phyloP scores from a whole-genome alignment of 1,140 invertebrate genomes.

The Zophobas atratus region DNA sequence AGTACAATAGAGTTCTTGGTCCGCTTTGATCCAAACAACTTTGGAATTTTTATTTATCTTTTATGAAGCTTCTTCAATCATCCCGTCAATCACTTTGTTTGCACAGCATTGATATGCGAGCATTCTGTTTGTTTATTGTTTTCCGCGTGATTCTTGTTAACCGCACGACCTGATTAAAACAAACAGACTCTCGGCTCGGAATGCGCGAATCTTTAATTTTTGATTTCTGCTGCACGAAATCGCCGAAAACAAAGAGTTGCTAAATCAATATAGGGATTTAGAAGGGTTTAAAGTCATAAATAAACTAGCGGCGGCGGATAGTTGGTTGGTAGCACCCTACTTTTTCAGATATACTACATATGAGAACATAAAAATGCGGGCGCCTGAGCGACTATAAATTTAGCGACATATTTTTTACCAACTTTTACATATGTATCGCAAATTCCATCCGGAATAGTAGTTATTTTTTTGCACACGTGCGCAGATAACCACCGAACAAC shows the following conservation, averaged over 20 bases:
- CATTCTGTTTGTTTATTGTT: conserved; percentile 7
- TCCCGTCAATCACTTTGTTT: conserved; percentile 11
- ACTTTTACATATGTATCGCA: conserved; percentile 56
- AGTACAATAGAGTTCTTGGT: conserved; percentile 9
- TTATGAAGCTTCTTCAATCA: conserved; percentile 14
- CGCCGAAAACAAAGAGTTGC: conserved; percentile 35
- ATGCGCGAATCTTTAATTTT: too few relatives aligned
- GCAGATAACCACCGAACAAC: neutral
- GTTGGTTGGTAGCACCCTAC: conserved; percentile 50
- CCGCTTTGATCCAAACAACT: neutral
- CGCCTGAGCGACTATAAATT: conserved; percentile 56
- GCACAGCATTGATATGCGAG: conserved; percentile 3
- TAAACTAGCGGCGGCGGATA: conserved; percentile 50
- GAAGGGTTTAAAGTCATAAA: conserved; percentile 49
- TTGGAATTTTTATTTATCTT: conserved; percentile 11
- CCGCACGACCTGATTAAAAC: neutral
- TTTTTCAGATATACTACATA: conserved; percentile 58
- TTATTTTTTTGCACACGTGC: conserved; percentile 43
- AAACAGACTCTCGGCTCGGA: neutral
- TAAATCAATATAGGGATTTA: conserved; percentile 50
- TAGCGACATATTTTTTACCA: conserved; percentile 53
- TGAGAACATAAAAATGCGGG: conserved; percentile 57
- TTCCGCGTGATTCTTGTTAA: neutral
- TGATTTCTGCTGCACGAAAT: neutral
- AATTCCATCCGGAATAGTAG: conserved; percentile 47